Base-by-base conservation (phyloP, 1,140 invertebrate species). In the Tribolium madens region DNA sequence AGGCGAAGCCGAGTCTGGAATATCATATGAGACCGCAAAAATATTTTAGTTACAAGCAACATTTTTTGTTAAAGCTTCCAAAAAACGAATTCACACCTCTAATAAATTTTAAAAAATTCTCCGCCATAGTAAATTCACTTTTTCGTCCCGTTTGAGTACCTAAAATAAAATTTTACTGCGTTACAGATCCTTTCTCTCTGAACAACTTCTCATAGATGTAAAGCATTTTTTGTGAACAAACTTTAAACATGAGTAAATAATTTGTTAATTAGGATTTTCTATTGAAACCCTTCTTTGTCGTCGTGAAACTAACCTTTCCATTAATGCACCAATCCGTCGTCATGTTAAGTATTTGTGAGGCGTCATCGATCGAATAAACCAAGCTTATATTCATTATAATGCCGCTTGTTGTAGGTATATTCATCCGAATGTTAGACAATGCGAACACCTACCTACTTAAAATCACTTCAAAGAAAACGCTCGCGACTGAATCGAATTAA, bases 401-500 rank as follows among this genome's bases (percentile, higher is more conserved):
- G n/a, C 9, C n/a, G 21, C 57, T 13, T 33, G 10, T 64, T 64
- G n/a, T 50, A 3, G 12, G 48, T 14, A 50, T 50, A 50, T 17
- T 50, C 57, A 31, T 64, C 9, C 57, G 26, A 57, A 26, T 57
- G 52, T 26, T 57, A 14, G 15, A 64, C 57, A 64, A 64, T 64
- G 52, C 10, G 21, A 64, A 9, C 31, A 64, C 57, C 57, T 64
- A 26, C 18, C 52, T 21, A 64, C 14, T 57, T 64, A 33, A 64
- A 64, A 33, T 64, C 21, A 64, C 57, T 64, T 64, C 57, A 64
- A 64, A 64, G 57, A 64, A 52, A 60, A 60, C 53, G 7, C 53
- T 60, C 53, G 17, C 53, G 2, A 60, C 53, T 26, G 26, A 60
- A 60, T 60, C 53, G 57, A 64, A 64, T 64, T 64, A 64, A 64